These are phyloP conservation scores for Rotaria macrura DNA, from an alignment of 2,888 invertebrate genomes.

Conservation along the genomic window DNA sequence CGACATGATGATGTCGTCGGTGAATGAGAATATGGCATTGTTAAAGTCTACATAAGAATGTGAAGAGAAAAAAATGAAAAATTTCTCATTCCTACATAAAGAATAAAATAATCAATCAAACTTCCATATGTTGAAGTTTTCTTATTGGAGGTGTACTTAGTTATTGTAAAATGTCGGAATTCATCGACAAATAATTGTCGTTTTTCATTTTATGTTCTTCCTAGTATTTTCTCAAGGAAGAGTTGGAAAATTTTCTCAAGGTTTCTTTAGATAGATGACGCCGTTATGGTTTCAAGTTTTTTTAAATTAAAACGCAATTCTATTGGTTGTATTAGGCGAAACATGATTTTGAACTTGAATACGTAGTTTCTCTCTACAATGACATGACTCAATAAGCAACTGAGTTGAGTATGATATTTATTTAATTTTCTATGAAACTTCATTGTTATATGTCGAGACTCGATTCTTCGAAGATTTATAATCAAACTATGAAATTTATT, in stretches of 20 bases:
- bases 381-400: too few relatives aligned
- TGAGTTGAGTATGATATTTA: too few relatives aligned
- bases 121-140: neutral
- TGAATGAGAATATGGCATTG: neutral
- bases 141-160: neutral
- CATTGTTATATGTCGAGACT: too few relatives aligned
- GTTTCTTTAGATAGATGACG: neutral
- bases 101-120: neutral
- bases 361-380: too few relatives aligned
- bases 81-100: neutral
- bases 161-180: neutral
- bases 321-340: neutral
- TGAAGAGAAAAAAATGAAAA: neutral
- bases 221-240: too few relatives aligned
- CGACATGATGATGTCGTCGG: neutral
- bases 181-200: neutral
- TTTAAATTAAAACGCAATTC: neutral
- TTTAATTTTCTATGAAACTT: too few relatives aligned
- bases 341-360: too few relatives aligned
- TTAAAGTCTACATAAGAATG: neutral
- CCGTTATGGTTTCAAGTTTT: neutral
- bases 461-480: too few relatives aligned
- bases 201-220: too few relatives aligned
- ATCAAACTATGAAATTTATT: too few relatives aligned
- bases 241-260: neutral